phyloP scores from a whole-genome alignment of 2,888 invertebrate genomes.

The Metacarcinus magister region DNA sequence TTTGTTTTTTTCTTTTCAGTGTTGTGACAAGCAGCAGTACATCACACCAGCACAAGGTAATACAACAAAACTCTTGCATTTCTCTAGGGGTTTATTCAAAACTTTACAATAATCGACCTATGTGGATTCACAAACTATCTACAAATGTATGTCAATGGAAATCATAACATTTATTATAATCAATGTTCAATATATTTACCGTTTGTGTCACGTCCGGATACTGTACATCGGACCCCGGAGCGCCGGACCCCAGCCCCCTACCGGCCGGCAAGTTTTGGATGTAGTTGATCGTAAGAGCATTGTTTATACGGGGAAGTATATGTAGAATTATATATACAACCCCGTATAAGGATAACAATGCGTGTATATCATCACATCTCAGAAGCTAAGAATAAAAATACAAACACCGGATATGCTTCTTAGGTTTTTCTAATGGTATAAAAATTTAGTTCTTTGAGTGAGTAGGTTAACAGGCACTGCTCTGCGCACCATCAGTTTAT shows the following conservation, averaged over 20 bases:
- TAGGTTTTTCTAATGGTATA: not conserved
- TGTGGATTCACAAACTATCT: constrained; percentile 79
- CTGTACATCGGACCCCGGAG: not conserved
- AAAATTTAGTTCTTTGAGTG: not conserved
- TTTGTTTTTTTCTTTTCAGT: not conserved
- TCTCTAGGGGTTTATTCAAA: constrained; percentile 79
- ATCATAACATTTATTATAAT: constrained; percentile 76
- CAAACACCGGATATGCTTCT: not conserved
- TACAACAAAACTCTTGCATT: not conserved
- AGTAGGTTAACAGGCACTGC: not conserved
- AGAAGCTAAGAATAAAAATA: not conserved
- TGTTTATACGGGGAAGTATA: not conserved
- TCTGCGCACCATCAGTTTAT: not conserved
- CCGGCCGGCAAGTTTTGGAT: not conserved
- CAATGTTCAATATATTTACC: constrained; percentile 69
- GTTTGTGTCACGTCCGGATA: constrained; percentile 56
- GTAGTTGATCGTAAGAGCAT: not conserved
- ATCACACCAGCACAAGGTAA: not conserved
- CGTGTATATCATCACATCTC: not conserved
- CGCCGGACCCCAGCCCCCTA: not conserved
- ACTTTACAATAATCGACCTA: constrained; percentile 80
- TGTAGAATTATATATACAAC: not conserved
- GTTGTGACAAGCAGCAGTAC: not conserved
- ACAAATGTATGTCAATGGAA: constrained; percentile 78
- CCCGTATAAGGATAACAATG: not conserved